Conservation (phyloP, 1,140 invertebrate species). For the Drosophila sulfurigaster region DNA sequence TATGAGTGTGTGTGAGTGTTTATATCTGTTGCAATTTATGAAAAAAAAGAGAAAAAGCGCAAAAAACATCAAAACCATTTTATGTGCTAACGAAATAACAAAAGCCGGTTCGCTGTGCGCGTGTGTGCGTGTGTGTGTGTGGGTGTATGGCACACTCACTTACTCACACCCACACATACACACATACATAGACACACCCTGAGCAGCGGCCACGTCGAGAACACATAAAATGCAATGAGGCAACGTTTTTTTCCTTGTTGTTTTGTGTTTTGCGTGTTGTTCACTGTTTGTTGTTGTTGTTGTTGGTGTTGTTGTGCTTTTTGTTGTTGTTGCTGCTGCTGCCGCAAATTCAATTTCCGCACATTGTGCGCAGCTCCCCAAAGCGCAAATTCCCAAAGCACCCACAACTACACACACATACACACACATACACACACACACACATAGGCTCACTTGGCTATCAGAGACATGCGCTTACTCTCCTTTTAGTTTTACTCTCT, state of each 20-base stretch:
- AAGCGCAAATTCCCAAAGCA: constrained; percentile 15
- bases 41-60: constrained; percentile 25
- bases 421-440: neutral
- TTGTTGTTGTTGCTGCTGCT: constrained; percentile 52
- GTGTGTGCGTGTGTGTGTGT: constrained; percentile 7
- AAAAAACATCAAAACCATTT: constrained; percentile 67
- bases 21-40: constrained; percentile 69
- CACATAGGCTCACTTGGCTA: neutral
- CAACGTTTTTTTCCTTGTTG: constrained; percentile 43
- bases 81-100: constrained; percentile 78
- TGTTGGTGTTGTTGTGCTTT: constrained; percentile 14
- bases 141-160: constrained; percentile 5
- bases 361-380: constrained; percentile 73
- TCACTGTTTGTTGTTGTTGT: constrained; percentile 24
- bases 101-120: constrained; percentile 54
- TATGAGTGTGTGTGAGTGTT: constrained; percentile 2
- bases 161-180: constrained; percentile 9
- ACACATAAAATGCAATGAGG: constrained; percentile 74
- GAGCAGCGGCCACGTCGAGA: constrained; percentile 42
- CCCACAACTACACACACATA: neutral
- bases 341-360: constrained; percentile 82
- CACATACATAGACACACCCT: constrained; percentile 21
- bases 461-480: constrained; percentile 18
- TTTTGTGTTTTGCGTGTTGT: constrained; percentile 5
- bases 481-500: constrained; percentile 25